Evolutionary conservation across 2,797 vertebrate genomes (phyloP), one percentile per base, ranked within the genome.

Genomic region (Urophycis tenuis): DNA sequence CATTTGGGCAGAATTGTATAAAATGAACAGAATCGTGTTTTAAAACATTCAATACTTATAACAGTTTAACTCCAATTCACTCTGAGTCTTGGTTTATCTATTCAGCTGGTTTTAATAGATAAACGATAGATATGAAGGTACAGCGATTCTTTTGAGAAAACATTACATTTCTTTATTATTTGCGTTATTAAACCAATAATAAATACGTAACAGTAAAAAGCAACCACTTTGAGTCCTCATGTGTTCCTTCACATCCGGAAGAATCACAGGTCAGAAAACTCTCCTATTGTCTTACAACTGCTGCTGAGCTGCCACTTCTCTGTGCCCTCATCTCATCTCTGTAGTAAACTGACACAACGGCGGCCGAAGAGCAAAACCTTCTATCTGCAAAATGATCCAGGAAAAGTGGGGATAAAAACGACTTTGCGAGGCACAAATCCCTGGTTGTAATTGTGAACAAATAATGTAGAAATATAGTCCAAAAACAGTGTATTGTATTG

Each of bases 221-320:
- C 60, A 67, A 45, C 41, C 22, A 9, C 1, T 60, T 60, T 60
- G 67, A n/a, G 32, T 74, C 25, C 31, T 10, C n/a, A 41, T 14
- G 3, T 30, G 67, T 15, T 31, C 12, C 75, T 64, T 17, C 70
- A 45, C 70, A 11, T 53, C 22, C n/a, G 25, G 32, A 34, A 36
- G 29, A 72, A 45, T 11, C 2, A 74, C n/a, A 35, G 60, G 74
- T 33, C 79, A 74, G 77, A 86, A 89, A 77, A 45, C 72, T 74
- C 53, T 74, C 41, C 35, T 72, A 39, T 71, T 36, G 75, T 49
- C 80, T 76, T 76, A 14, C 34, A 74, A 76, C 77, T 78, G 80
- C 81, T 83, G 85, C 87, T 88, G 86, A 89, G 64, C 82, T 82
- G 72, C 86, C 75, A 34, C 81, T 87, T 90, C 81, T 77, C 35